Percentiles rank a stretch among this genome's conserved stretches.
Evolutionary conservation across 2,113 vertebrate genomes (phyloP).

Genomic region (Thomomys bottae): DNA sequence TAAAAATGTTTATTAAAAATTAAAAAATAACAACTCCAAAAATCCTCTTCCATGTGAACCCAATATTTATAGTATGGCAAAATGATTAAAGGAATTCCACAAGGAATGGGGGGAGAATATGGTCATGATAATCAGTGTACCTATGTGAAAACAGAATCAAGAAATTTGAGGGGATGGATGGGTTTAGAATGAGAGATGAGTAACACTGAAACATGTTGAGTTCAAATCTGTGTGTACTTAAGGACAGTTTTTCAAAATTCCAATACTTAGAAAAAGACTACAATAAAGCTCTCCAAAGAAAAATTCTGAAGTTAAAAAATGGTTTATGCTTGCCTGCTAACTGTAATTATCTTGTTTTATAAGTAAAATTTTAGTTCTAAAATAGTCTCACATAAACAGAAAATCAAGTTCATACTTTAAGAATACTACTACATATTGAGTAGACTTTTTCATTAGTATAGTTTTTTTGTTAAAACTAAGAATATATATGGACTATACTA

Average conservation of each 20-base stretch:
- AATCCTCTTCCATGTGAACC: background rate
- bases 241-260: too few species aligned
- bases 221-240: too few species aligned
- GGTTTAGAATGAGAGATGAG: too few species aligned
- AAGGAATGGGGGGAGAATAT: too few species aligned
- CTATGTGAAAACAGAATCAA: too few species aligned
- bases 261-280: background rate
- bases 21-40: too few species aligned
- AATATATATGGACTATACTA: too few species aligned
- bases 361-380: background rate
- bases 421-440: background rate
- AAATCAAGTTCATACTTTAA: background rate
- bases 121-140: too few species aligned
- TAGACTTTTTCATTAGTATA: background rate
- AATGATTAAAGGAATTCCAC: too few species aligned
- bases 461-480: background rate
- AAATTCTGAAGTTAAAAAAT: background rate
- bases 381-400: background rate
- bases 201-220: too few species aligned
- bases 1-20: too few species aligned
- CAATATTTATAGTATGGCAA: background rate
- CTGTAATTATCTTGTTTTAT: background rate
- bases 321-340: background rate
- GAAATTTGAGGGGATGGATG: too few species aligned
- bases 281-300: background rate